Percentiles rank a stretch among this genome's conserved stretches.
Evolutionary conservation across 2,113 vertebrate species (phyloP).

Genomic region (Otolemur garnettii): DNA sequence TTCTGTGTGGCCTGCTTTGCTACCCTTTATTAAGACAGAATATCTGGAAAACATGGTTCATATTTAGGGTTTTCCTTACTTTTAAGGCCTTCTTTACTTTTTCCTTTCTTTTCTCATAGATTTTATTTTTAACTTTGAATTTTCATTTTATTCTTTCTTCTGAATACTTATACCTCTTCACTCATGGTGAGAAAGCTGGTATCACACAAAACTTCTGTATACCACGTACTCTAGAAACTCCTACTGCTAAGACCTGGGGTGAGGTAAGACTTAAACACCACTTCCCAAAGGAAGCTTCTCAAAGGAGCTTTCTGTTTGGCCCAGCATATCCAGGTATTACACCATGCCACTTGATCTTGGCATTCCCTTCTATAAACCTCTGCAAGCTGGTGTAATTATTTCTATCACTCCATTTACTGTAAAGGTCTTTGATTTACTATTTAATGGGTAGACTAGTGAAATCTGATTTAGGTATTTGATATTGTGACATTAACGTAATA

Average conservation of each 20-base stretch:
- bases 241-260: neutral
- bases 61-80: neutral
- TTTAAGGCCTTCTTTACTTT: neutral
- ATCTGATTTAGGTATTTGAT: slow-evolving; percentile 6
- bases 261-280: neutral
- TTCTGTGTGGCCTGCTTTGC: neutral
- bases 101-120: slow-evolving; percentile 10
- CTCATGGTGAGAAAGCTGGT: neutral
- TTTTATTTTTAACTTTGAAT: neutral
- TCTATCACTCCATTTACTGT: neutral
- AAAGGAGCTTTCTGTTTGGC: neutral
- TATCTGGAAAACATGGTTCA: neutral
- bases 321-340: neutral
- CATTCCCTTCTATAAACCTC: neutral
- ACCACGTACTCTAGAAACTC: neutral
- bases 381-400: neutral
- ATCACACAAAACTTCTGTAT: neutral
- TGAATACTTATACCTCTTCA: neutral
- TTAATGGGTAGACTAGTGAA: neutral
- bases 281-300: neutral
- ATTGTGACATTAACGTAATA: neutral
- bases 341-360: neutral
- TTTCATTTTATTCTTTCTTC: slow-evolving; percentile 53
- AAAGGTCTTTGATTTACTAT: neutral
- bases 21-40: neutral